phyloP scores from a whole-genome alignment of 2,888 invertebrate genomes.

The Morinoia aosen region DNA sequence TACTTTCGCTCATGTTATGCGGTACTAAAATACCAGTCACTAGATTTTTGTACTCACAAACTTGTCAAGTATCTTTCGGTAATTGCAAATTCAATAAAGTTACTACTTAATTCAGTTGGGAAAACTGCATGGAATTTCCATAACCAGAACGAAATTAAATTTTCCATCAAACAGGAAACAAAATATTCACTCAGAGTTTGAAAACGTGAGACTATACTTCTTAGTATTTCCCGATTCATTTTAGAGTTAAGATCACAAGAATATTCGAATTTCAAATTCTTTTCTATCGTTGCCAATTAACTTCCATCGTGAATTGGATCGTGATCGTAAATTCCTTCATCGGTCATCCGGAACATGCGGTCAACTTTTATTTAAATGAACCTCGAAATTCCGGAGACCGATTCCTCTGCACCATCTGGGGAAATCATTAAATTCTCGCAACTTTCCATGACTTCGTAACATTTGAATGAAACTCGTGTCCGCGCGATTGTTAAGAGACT shows the following conservation, averaged over 20 bases:
- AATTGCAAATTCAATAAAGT: too few species aligned
- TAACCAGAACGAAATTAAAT: too few species aligned
- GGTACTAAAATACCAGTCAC: too few species aligned
- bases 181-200: not conserved
- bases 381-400: not conserved
- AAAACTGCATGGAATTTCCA: not conserved
- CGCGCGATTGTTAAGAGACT: not conserved
- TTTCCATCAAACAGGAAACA: not conserved
- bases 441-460: conserved; percentile 5
- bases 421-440: not conserved
- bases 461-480: not conserved
- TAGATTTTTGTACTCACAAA: too few species aligned
- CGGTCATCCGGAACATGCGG: conserved; percentile 23
- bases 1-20: too few species aligned
- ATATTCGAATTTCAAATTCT: not conserved
- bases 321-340: conserved; percentile 37
- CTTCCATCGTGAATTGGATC: conserved; percentile 31
- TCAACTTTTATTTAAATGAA: conserved; percentile 19
- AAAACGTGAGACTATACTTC: not conserved
- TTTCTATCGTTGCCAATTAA: not conserved
- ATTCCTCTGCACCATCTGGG: conserved; percentile 14
- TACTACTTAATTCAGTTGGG: not conserved
- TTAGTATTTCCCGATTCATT: not conserved
- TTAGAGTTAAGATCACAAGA: not conserved
- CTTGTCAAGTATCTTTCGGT: too few species aligned